Conservation (phyloP, 2,113 vertebrate species). For the Pongo abelii region DNA sequence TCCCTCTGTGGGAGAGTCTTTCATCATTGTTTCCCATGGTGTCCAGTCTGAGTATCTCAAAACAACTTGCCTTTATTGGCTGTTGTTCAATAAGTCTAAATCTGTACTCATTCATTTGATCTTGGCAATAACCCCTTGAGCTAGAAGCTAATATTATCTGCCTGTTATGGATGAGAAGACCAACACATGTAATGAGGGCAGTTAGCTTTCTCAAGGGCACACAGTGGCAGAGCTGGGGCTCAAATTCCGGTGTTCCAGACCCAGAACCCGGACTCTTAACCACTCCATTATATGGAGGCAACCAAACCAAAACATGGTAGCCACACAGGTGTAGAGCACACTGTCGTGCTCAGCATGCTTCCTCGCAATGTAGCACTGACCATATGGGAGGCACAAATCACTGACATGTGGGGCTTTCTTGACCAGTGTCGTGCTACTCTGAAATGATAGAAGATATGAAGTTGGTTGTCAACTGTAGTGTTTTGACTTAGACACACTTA, state of each 20-base stretch:
- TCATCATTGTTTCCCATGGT: not conserved
- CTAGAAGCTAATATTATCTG: not conserved
- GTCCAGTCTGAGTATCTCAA: not conserved
- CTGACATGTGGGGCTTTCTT: not conserved
- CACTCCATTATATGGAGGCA: rapidly evolving
- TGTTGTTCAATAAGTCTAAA: not conserved
- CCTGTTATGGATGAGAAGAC: not conserved
- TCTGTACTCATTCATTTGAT: rapidly evolving
- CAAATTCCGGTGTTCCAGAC: not conserved
- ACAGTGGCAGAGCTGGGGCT: not conserved
- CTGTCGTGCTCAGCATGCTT: not conserved
- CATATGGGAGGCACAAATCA: not conserved
- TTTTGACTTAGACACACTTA: not conserved
- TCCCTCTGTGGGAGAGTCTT: not conserved
- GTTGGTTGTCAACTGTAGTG: not conserved
- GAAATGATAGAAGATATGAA: not conserved
- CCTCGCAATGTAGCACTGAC: not conserved
- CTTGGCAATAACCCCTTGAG: not conserved
- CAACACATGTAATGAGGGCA: rapidly evolving
- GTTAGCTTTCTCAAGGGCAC: not conserved
- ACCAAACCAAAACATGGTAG: not conserved
- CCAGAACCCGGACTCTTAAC: not conserved
- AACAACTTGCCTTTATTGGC: not conserved
- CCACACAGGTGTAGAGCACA: rapidly evolving
- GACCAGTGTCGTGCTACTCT: not conserved